These are phyloP conservation scores for Vollenhovia emeryi DNA, from an alignment of 1,140 invertebrate genomes.

Conservation along the genomic window DNA sequence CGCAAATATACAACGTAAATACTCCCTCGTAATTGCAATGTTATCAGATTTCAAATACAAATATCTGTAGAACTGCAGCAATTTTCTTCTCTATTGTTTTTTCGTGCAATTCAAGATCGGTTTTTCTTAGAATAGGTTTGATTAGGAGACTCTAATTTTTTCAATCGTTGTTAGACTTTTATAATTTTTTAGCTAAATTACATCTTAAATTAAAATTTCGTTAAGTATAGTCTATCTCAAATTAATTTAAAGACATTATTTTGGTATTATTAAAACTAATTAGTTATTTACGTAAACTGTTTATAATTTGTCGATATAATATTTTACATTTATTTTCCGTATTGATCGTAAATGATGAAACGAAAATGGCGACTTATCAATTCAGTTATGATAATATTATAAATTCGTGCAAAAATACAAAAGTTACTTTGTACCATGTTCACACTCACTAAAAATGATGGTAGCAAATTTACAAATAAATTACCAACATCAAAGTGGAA, in stretches of 20 bases:
- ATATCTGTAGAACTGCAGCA: not conserved
- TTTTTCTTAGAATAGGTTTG: not conserved
- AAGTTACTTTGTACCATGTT: not conserved
- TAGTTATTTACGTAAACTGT: not conserved
- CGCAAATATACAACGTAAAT: conserved; percentile 20
- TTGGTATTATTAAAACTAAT: conserved; percentile 9
- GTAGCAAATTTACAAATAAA: conserved; percentile 1
- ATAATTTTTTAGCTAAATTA: not conserved
- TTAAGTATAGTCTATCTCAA: not conserved
- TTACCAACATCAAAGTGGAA: conserved; percentile 4
- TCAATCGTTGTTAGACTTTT: not conserved
- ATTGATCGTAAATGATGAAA: not conserved
- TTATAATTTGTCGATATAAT: not conserved
- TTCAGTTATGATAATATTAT: not conserved
- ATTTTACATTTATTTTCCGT: not conserved
- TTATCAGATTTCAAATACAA: conserved; percentile 49
- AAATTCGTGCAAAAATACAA: conserved; percentile 8
- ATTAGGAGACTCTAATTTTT: not conserved
- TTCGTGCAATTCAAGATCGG: not conserved
- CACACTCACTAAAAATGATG: conserved; percentile 1
- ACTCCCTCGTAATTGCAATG: conserved; percentile 19
- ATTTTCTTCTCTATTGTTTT: not conserved
- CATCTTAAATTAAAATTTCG: not conserved
- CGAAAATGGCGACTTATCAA: not conserved
- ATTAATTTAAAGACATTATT: not conserved